phyloP scores from a whole-genome alignment of 2,113 vertebrate species.

The Bubo blakistoni region DNA sequence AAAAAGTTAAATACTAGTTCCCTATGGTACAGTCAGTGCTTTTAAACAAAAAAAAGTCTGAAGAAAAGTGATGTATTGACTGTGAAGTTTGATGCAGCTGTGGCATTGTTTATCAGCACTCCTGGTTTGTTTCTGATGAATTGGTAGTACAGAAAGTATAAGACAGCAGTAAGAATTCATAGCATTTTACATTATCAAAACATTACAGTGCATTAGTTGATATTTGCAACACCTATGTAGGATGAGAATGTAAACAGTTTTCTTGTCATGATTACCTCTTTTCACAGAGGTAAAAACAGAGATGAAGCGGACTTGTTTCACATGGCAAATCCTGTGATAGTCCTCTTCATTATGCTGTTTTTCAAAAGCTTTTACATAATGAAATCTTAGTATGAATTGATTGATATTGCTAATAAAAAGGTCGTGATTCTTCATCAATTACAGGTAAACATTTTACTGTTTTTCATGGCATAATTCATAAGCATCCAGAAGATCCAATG shows the following conservation, averaged over 20 bases:
- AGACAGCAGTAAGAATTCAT: accelerated
- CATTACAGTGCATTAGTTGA: neutral
- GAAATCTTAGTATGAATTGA: neutral
- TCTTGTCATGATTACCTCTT: neutral
- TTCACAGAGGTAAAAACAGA: neutral
- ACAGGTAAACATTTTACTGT: neutral
- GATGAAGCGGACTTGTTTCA: neutral
- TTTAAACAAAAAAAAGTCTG: neutral
- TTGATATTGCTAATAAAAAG: neutral
- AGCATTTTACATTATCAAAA: neutral
- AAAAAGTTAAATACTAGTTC: neutral
- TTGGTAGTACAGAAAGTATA: neutral
- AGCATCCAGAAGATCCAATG: neutral
- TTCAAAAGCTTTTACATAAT: neutral
- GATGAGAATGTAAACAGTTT: neutral
- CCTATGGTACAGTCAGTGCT: neutral
- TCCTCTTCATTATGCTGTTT: accelerated
- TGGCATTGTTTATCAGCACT: neutral
- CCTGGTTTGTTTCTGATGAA: neutral
- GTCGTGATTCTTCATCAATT: neutral
- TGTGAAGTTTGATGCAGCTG: neutral
- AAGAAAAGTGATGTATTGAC: neutral
- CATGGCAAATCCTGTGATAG: neutral
- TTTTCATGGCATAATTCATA: neutral
- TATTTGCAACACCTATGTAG: neutral